phyloP scores from a whole-genome alignment of 2,888 invertebrate genomes.

The Nephrotoma guestfalica region DNA sequence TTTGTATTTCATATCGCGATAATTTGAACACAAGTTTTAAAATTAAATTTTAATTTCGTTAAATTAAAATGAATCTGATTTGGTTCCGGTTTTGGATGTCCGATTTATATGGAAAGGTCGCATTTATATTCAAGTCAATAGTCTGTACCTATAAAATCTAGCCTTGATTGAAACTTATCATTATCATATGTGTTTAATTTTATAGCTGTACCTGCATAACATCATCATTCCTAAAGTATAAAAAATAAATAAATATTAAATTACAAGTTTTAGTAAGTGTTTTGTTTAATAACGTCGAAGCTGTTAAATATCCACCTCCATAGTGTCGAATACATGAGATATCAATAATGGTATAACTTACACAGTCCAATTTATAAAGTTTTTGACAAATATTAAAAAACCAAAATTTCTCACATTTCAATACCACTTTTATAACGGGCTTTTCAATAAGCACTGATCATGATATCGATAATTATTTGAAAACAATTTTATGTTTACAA shows the following conservation, averaged over 20 bases:
- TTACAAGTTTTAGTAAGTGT: not conserved
- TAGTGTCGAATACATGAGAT: not conserved
- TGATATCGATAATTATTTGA: not conserved
- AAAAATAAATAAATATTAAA: not conserved
- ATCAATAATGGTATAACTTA: not conserved
- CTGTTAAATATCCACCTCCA: not conserved
- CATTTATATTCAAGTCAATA: too few relatives aligned
- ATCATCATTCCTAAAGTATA: not conserved
- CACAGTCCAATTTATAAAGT: not conserved
- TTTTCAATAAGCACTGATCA: not conserved
- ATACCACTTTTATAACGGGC: not conserved
- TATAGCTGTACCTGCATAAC: not conserved
- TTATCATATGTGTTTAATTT: too few relatives aligned
- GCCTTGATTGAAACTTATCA: too few relatives aligned
- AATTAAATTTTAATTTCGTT: too few relatives aligned
- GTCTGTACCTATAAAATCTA: too few relatives aligned
- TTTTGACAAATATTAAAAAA: not conserved
- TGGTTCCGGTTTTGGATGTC: too few relatives aligned
- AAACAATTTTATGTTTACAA: not conserved
- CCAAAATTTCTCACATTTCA: not conserved
- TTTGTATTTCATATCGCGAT: too few relatives aligned
- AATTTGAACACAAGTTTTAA: too few relatives aligned
- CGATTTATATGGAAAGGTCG: too few relatives aligned
- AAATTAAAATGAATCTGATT: too few relatives aligned
- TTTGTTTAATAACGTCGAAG: not conserved